Evolutionary conservation across 2,113 vertebrate species (phyloP), one percentile per base, ranked within the genome.

Genomic region (Chrysemys picta): DNA sequence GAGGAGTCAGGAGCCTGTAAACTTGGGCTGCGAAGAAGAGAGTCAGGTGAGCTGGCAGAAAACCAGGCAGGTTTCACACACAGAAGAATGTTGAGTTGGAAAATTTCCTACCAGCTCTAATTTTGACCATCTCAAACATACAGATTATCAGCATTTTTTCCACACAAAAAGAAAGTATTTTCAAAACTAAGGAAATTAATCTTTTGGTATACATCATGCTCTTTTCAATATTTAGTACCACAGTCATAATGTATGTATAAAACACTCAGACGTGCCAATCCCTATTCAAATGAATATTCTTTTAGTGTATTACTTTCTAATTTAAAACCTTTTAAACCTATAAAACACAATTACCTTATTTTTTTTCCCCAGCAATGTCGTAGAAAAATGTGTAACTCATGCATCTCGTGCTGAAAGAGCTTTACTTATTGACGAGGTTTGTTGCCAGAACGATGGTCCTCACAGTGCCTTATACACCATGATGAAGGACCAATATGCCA

Each of bases 401-500:
- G 99, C 99, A 4, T 99, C 99, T 12, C 99, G 99, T 56, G 99
- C 99, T 4, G 99, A 99, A 98, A 98, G 99, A 95, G 99, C 99
- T 54, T 98, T 99, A 94, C 98, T 99, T 84, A 99, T 99, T 29
- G 99, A 99, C 31, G 99, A 99, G 93, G 99, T 99, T 87, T 99
- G 99, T 98, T 99, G 99, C 97, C 99, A 99, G 98, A 99, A 99
- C 52, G 99, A 99, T 56, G 99, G 99, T 97, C 99, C 99, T 95
- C 99, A 99, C 98, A 99, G 99, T 98, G 99, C 99, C 98, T 98
- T 99, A 98, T 99, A 99, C 98, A 99, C 99, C 98, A 99, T 99
- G 99, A 99, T 99, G 99, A 99, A 99, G 98, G 99, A 99, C 98
- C 99, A 99, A 97, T 99, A 99, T 13, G 99, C 99, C 97, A 99